Base-by-base conservation (phyloP, 2,113 vertebrate genomes). In the Nesogale talazaci region DNA sequence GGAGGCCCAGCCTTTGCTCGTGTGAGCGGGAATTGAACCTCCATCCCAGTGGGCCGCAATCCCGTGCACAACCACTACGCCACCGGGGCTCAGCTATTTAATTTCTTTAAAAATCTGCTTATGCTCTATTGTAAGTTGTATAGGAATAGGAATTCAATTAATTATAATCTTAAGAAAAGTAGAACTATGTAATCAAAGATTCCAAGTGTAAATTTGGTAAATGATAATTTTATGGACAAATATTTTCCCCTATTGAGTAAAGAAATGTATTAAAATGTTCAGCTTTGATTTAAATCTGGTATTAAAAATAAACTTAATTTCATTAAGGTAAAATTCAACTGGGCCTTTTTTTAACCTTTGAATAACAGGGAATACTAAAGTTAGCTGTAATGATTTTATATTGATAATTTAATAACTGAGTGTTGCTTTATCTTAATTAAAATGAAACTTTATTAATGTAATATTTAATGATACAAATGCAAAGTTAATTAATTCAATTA, bases 401-500 rank as follows among this genome's bases (percentile, higher is more conserved):
- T 36, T 65, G 22, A 38, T 83, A 87, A 16, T 75, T 95, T 61
- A 57, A 57, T 16, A 67, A 46, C 27, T 67, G 69, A 72, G 31
- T 67, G 15, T 84, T 89, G 36, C 23, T 92, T 79, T 84, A 94
- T 79, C 46, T 52, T 52, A 52, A 84, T 91, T 88, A 86, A 83
- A 95, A 67, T 85, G 75, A 77, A 40, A 78, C 93, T 93, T 90
- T 19, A 79, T 88, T 90, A 93, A 90, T 22, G 70, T 85, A 23
- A 11, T 7, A n/a, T 77, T 38, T 86, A 83, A 10, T 77, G 78
- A 89, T 38, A 91, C 87, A 93, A 82, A 84, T 81, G 52, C 82
- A 87, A 78, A 86, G 42, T 87, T 69, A 87, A 79, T 78, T 31
- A 2, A 7, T 92, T 94, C 20, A 36, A 16, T 88, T 94, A 23